Evolutionary conservation across 2,797 vertebrate genomes (phyloP).

Genomic region (Rhabdophis nuchalis): DNA sequence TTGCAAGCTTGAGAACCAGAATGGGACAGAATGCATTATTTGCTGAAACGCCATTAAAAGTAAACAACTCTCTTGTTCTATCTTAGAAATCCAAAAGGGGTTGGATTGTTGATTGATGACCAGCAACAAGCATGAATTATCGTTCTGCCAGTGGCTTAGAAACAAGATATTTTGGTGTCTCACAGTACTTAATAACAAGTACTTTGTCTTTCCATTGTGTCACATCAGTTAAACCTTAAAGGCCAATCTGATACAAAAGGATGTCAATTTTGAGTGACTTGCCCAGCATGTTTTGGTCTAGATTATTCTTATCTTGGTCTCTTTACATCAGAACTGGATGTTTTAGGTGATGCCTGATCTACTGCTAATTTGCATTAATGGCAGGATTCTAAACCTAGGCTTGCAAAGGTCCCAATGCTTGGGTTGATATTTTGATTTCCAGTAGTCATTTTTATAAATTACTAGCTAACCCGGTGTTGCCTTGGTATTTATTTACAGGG

Average conservation of each 20-base stretch:
- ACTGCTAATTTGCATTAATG: background rate
- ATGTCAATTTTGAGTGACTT: background rate
- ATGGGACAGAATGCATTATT: background rate
- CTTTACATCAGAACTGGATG: background rate
- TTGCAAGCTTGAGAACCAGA: slow-evolving; percentile 12
- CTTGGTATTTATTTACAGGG: too few relatives aligned
- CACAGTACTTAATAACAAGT: background rate
- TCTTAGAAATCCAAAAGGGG: background rate
- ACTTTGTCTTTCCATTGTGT: background rate
- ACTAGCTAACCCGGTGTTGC: too few relatives aligned
- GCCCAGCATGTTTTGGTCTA: background rate
- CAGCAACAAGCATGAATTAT: slow-evolving; percentile 8
- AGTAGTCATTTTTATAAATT: background rate
- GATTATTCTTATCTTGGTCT: background rate
- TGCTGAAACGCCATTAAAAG: background rate
- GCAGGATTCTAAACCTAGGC: background rate
- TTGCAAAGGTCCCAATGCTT: background rate
- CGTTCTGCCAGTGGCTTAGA: background rate
- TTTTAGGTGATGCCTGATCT: background rate
- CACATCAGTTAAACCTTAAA: background rate
- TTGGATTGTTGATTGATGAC: background rate
- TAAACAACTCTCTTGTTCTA: background rate
- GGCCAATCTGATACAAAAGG: background rate
- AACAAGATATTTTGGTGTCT: background rate
- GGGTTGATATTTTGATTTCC: background rate